A percentile compares a stretch with the other conserved stretches of the same genome.
Evolutionary conservation across 2,113 vertebrate species (phyloP).

Genomic region (Okapia johnstoni): DNA sequence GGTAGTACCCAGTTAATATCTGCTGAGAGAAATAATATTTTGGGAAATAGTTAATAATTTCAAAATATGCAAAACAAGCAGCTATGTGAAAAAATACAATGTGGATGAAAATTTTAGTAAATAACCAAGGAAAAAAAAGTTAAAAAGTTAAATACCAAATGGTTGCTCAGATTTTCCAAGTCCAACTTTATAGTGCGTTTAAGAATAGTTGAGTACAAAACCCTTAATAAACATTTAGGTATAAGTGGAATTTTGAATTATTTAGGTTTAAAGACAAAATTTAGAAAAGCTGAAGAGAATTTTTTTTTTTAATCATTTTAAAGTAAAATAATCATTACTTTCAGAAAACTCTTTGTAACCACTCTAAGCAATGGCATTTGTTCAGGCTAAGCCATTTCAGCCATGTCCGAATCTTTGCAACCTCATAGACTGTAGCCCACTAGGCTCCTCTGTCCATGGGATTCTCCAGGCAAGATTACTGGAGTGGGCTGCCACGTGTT

Average conservation of each 20-base stretch:
- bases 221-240: neutral
- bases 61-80: neutral
- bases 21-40: neutral
- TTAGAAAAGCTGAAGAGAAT: neutral
- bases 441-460: neutral
- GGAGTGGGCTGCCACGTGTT: neutral
- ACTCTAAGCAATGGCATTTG: neutral
- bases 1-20: neutral
- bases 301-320: neutral
- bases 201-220: neutral
- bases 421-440: neutral
- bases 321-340: slow-evolving; percentile 30
- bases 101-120: neutral
- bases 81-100: neutral
- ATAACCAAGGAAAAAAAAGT: neutral
- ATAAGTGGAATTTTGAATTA: neutral
- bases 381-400: neutral
- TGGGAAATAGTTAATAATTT: neutral
- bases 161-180: neutral
- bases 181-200: neutral
- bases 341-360: neutral
- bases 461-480: neutral
- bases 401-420: rapidly evolving
- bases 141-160: neutral
- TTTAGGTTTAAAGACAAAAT: slow-evolving; percentile 9